A percentile compares a stretch with the other conserved stretches of the same genome.
Evolutionary conservation across 35 echinoderm and acorn worm genomes (phyloP).

Genomic region (Heliocidaris erythrogramma): DNA sequence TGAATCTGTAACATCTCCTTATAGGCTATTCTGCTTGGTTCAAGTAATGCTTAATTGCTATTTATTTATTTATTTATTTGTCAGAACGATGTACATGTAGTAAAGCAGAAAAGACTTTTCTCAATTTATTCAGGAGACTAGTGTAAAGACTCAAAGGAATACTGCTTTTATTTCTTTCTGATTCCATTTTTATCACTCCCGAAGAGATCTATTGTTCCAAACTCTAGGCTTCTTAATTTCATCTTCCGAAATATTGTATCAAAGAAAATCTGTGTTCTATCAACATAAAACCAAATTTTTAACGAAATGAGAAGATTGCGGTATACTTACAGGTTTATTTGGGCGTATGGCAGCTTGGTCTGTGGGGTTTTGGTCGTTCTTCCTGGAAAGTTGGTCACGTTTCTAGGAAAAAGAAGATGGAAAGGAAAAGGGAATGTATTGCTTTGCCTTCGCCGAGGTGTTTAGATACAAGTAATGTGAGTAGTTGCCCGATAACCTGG

Average conservation of each 20-base stretch:
- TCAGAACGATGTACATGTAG: too few relatives aligned
- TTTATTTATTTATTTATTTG: too few relatives aligned
- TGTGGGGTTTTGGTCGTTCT: background rate
- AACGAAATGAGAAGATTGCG: background rate
- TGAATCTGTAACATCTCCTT: too few relatives aligned
- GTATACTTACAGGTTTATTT: conserved; percentile 13
- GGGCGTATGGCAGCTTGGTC: background rate
- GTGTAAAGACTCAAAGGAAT: background rate
- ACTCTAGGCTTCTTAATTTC: background rate
- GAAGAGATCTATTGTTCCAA: background rate
- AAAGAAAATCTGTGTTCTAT: background rate
- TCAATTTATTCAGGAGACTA: background rate
- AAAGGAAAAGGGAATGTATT: background rate
- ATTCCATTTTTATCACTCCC: background rate
- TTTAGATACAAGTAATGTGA: too few relatives aligned
- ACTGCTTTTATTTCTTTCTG: background rate
- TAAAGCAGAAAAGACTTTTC: too few relatives aligned
- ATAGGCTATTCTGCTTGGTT: too few relatives aligned
- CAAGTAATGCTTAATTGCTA: too few relatives aligned
- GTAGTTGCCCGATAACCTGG: too few relatives aligned
- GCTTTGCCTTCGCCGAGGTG: too few relatives aligned
- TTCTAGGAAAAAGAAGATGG: background rate
- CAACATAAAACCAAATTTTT: background rate
- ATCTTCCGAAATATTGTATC: background rate
- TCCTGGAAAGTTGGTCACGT: background rate